Percentiles rank a stretch among this genome's conserved stretches.
Conservation (phyloP, 2,888 invertebrate genomes). For the Sturmia bella region DNA sequence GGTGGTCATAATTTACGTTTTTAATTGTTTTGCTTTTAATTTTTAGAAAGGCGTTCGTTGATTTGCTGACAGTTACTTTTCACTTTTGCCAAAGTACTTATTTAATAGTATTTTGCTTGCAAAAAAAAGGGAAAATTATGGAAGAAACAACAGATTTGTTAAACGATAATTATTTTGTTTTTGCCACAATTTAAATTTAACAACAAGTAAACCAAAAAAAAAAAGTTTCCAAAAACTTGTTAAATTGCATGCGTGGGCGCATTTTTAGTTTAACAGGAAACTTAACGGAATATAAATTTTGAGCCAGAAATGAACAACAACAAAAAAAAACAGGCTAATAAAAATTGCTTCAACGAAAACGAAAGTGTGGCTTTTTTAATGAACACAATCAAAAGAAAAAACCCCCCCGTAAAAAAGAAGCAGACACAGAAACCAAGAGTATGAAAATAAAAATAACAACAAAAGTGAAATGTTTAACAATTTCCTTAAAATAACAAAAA, state of each 20-base stretch:
- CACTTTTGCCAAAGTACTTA: background rate
- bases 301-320: constrained; percentile 29
- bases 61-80: constrained; percentile 15
- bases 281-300: constrained; percentile 56
- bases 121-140: constrained; percentile 26
- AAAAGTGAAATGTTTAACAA: constrained; percentile 68
- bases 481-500: constrained; percentile 63
- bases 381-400: constrained; percentile 9
- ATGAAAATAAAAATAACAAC: constrained; percentile 29
- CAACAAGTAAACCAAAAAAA: constrained; percentile 9
- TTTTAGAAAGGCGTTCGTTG: constrained; percentile 45
- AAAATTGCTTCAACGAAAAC: constrained; percentile 47
- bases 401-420: constrained; percentile 5
- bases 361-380: constrained; percentile 58
- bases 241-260: constrained; percentile 69
- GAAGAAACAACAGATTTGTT: constrained; percentile 31
- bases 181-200: constrained; percentile 9
- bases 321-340: constrained; percentile 4
- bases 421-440: constrained; percentile 10
- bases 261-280: constrained; percentile 70
- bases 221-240: constrained; percentile 28
- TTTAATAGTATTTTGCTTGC: background rate
- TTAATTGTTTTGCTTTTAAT: background rate
- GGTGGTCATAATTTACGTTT: background rate
- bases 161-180: constrained; percentile 38